A percentile compares a stretch with the other conserved stretches of the same genome.
Conservation (phyloP, 1,140 invertebrate species). For the Drosophila dunni region DNA sequence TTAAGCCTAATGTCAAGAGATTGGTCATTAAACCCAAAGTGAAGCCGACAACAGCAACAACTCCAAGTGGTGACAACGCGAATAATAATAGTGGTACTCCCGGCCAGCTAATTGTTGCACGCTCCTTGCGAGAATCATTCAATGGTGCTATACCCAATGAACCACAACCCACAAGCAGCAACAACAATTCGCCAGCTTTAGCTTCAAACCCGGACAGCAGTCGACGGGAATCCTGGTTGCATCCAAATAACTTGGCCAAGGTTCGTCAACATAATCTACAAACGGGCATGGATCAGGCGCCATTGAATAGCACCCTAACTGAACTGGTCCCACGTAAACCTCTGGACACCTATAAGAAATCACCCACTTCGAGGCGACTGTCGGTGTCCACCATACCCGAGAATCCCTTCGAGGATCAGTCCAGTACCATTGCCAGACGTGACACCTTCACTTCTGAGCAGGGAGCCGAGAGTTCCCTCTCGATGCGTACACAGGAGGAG, state of each 20-base stretch:
- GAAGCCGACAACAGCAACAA: background rate
- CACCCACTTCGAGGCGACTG: conserved; percentile 48
- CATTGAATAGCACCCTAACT: conserved; percentile 71
- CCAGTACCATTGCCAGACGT: conserved; percentile 47
- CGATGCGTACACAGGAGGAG: conserved; percentile 54
- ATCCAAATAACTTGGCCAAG: conserved; percentile 79
- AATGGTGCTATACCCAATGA: conserved; percentile 52
- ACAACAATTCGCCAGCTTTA: background rate
- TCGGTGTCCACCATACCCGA: conserved; percentile 75
- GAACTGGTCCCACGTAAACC: conserved; percentile 77
- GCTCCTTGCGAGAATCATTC: conserved; percentile 62
- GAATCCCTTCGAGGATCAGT: conserved; percentile 76
- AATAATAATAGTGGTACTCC: conserved; percentile 28
- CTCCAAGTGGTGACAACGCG: background rate
- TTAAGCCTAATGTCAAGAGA: conserved; percentile 88
- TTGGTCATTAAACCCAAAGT: conserved; percentile 86
- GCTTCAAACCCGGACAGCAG: conserved; percentile 48
- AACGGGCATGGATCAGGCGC: conserved; percentile 54
- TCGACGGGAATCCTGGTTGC: conserved; percentile 80
- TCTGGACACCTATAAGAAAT: conserved; percentile 64
- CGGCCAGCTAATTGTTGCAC: conserved; percentile 5
- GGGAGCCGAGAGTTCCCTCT: conserved; percentile 52
- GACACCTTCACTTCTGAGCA: conserved; percentile 64
- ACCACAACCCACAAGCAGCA: background rate
- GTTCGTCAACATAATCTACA: conserved; percentile 79